phyloP scores from a whole-genome alignment of 2,113 vertebrate species.

The Bufo bufo region DNA sequence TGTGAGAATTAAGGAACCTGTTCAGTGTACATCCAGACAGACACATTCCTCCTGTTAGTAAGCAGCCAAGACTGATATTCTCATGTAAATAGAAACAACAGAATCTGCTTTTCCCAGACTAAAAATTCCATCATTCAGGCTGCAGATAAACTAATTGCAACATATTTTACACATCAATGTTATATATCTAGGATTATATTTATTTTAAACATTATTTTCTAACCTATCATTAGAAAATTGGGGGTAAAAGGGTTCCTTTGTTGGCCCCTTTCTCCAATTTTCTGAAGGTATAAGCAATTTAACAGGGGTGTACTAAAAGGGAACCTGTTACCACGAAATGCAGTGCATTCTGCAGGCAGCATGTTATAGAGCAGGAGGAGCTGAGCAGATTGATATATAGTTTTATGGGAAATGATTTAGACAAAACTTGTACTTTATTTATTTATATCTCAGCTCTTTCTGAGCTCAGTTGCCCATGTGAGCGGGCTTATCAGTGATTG shows the following conservation, averaged over 20 bases:
- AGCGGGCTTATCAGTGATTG: too few relatives aligned
- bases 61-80: background rate
- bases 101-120: conserved; percentile 14
- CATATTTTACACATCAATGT: background rate
- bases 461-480: too few relatives aligned
- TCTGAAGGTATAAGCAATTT: background rate
- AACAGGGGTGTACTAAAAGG: background rate
- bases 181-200: too few relatives aligned
- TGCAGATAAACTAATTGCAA: background rate
- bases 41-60: background rate
- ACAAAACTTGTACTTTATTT: too few relatives aligned
- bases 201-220: background rate
- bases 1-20: conserved; percentile 55
- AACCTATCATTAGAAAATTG: background rate
- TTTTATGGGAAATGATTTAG: too few relatives aligned
- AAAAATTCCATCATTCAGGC: background rate
- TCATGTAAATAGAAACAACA: background rate
- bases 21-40: conserved; percentile 24
- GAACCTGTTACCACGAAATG: too few relatives aligned
- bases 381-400: too few relatives aligned
- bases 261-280: background rate
- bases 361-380: too few relatives aligned
- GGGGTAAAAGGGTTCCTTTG: background rate
- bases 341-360: too few relatives aligned
- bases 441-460: too few relatives aligned